A percentile compares a stretch with the other conserved stretches of the same genome.
phyloP scores from a whole-genome alignment of 2,113 vertebrate species.

The Meriones unguiculatus region DNA sequence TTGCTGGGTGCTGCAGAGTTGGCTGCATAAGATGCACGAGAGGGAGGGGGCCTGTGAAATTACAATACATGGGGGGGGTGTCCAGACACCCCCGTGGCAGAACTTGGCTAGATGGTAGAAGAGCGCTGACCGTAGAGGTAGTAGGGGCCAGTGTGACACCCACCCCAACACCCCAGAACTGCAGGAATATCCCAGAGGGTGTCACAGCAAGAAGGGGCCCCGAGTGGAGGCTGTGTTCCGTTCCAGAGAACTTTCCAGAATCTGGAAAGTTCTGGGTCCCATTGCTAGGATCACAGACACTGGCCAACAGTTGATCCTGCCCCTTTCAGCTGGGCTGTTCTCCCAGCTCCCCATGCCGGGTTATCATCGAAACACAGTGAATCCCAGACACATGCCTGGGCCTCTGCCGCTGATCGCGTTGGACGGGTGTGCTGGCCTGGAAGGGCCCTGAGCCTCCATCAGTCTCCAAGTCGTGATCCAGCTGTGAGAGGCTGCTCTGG shows the following conservation, averaged over 20 bases:
- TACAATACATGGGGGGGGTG: too few species aligned
- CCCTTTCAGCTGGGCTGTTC: conserved; percentile 63
- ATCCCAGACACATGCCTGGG: conserved; percentile 68
- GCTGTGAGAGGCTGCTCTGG: not conserved
- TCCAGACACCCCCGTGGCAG: fast-evolving
- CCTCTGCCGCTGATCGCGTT: conserved; percentile 55
- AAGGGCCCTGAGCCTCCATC: conserved; percentile 50
- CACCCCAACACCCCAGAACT: not conserved
- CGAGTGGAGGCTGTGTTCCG: conserved; percentile 56
- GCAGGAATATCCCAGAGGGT: not conserved
- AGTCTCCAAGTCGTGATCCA: not conserved
- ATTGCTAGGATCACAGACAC: conserved; percentile 37
- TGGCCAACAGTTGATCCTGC: conserved; percentile 39
- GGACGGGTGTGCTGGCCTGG: conserved; percentile 80
- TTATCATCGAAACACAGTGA: conserved; percentile 21
- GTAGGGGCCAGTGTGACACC: fast-evolving
- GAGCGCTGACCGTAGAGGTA: not conserved
- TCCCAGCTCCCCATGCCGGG: conserved; percentile 15
- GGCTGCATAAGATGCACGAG: not conserved
- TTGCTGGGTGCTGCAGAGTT: not conserved
- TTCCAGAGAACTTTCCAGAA: conserved; percentile 79
- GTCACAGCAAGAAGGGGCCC: conserved; percentile 19
- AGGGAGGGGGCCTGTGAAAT: fast-evolving
- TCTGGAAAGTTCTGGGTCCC: not conserved
- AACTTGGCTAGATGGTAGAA: too few species aligned